phyloP scores from a whole-genome alignment of 1,140 invertebrate genomes.

The Scaptomyza montana region DNA sequence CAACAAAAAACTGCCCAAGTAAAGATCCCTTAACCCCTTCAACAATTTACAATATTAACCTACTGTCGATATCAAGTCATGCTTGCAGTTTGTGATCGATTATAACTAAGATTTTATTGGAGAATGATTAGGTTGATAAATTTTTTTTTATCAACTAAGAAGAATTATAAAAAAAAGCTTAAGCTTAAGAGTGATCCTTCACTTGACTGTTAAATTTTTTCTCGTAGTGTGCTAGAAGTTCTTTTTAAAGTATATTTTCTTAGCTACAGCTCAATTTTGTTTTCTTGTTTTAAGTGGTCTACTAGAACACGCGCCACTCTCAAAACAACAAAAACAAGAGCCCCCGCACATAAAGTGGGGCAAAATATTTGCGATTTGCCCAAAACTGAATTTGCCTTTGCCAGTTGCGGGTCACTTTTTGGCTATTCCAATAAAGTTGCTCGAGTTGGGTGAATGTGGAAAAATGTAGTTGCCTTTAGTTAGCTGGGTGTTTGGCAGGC shows the following conservation, averaged over 20 bases:
- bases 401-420: slow-evolving; percentile 62
- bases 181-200: no score
- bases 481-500: background rate
- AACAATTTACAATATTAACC: slow-evolving; percentile 1
- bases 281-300: background rate
- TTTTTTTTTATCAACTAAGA: no score
- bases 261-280: background rate
- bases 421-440: slow-evolving; percentile 55
- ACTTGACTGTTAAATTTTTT: no score
- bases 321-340: slow-evolving; percentile 1
- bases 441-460: slow-evolving; percentile 23
- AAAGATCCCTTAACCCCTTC: background rate
- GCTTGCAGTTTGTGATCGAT: no score
- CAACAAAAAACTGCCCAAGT: background rate
- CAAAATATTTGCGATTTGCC: slow-evolving; percentile 57
- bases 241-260: background rate
- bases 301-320: background rate
- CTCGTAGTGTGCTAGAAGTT: no score
- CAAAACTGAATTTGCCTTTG: background rate
- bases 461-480: slow-evolving; percentile 5
- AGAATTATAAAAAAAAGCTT: no score
- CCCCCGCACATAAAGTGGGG: slow-evolving; percentile 58
- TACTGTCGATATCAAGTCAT: background rate
- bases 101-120: no score
- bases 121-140: no score